Evolutionary conservation across 23 tunicate genomes (phyloP), one percentile per base, ranked within the genome.

Genomic region (Aplidium turbinatum): DNA sequence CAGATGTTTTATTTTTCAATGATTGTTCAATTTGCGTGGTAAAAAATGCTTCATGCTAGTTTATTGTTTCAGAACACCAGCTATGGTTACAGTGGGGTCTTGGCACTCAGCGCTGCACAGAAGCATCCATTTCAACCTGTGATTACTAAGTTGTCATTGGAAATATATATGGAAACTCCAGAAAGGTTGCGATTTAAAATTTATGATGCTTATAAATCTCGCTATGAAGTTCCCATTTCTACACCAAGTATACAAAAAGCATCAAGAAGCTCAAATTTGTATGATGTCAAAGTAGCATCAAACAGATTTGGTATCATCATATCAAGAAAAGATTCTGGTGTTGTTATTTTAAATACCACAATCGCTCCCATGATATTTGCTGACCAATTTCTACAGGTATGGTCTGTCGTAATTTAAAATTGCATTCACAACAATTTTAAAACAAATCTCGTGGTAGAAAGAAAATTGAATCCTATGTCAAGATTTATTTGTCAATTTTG

Each of bases 321-420:
- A 0, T 25, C 35, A 26, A 64, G 87, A 38, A 56, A 82, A 58
- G 35, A 28, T 34, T 65, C 82, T 36, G 79, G 82, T 34, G 65
- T 42, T 20, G 86, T 70, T 33, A 13, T 91, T n/a, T 91, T 91
- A 33, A 82, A 91, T 63, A 47, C 91, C 13, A 47, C 87, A 0
- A 57, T 84, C 67, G 97, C 67, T 1, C 91, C 97, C 1, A 34
- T 91, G 25, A 48, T 91, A 11, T 91, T 31, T 84, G 78, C 86
- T n/a, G 83, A 91, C 57, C 97, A 91, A 67, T 91, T 78, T 79
- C 40, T 91, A 48, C 86, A 88, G 79, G 96, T 88, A 52, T n/a
- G n/a, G n/a, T n/a, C n/a, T n/a, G n/a, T n/a, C n/a, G n/a, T n/a
- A n/a, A n/a, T n/a, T n/a, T n/a, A n/a, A n/a, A n/a, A n/a, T n/a